Base-by-base conservation (phyloP, 1,140 invertebrate species). In the Megalonaias nervosa region DNA sequence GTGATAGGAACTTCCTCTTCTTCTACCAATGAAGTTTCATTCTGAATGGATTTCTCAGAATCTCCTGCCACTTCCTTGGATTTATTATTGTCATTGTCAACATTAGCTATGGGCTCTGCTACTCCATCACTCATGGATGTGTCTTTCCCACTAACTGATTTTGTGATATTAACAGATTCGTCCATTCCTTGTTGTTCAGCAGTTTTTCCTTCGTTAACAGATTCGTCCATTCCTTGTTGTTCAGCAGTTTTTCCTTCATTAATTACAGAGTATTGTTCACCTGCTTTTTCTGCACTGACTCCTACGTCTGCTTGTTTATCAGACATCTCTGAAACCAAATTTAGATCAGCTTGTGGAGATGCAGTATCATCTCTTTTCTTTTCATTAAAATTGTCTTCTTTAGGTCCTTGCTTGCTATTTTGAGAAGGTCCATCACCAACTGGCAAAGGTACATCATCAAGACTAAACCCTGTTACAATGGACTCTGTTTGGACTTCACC, bases 41-140 rank as follows among this genome's bases (percentile, higher is more conserved):
- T 48, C 11, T 48, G 38, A 48, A 48, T 48, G 38, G 38, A 48
- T 48, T 48, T 48, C 38, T 48, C 38, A 11, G 38, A 48, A 4
- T 48, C 11, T 48, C 38, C 38, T 48, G 11, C 38, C 11, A 11
- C 74, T 26, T 81, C 38, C 71, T 62, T 71, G 56, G 31, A 64
- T 23, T 64, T 58, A 73, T n/a, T 31, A 76, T 58, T 66, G 48
- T 73, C 71, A 65, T 59, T 48, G 55, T 66, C 64, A 26, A 19
- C 56, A 62, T 65, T 64, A 38, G 69, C 64, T 60, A 17, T 17
- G 56, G 38, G n/a, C 56, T 15, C 23, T 23, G 56, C 31, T 38
- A 19, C n/a, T 38, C 13, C 26, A 13, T 79, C 73, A 67, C 21
- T 17, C 1, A 15, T 38, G 56, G 31, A 60, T 64, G 17, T 23